phyloP scores from a whole-genome alignment of 2,113 vertebrate genomes.

The Ellobius talpinus region DNA sequence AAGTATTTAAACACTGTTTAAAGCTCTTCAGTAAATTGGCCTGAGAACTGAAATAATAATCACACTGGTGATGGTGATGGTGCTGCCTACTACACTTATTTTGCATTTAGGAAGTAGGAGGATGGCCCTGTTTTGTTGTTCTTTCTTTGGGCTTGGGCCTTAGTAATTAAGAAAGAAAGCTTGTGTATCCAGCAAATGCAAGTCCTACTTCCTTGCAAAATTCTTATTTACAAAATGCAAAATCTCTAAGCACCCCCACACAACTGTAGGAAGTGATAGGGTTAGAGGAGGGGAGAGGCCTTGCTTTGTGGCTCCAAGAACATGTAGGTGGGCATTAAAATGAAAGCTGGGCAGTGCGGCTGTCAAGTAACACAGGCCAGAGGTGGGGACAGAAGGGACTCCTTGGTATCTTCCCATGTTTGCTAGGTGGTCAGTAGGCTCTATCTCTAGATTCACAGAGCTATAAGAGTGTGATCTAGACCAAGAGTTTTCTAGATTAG shows the following conservation, averaged over 20 bases:
- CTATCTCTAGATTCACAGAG: background rate
- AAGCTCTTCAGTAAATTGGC: background rate
- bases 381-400: background rate
- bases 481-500: background rate
- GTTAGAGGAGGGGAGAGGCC: background rate
- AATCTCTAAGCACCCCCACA: background rate
- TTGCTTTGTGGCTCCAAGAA: background rate
- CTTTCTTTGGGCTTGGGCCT: background rate
- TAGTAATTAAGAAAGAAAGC: background rate
- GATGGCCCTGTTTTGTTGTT: background rate
- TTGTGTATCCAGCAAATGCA: background rate
- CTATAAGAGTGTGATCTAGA: background rate
- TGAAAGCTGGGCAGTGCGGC: background rate
- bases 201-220: background rate
- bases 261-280: background rate
- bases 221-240: background rate
- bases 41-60: background rate
- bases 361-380: background rate
- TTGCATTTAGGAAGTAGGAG: background rate
- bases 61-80: background rate
- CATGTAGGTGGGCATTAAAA: background rate
- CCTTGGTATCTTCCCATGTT: background rate
- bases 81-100: background rate
- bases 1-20: slow-evolving; percentile 16
- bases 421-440: background rate